phyloP scores from a whole-genome alignment of 2,797 vertebrate genomes.

The Spinus olivaceus region DNA sequence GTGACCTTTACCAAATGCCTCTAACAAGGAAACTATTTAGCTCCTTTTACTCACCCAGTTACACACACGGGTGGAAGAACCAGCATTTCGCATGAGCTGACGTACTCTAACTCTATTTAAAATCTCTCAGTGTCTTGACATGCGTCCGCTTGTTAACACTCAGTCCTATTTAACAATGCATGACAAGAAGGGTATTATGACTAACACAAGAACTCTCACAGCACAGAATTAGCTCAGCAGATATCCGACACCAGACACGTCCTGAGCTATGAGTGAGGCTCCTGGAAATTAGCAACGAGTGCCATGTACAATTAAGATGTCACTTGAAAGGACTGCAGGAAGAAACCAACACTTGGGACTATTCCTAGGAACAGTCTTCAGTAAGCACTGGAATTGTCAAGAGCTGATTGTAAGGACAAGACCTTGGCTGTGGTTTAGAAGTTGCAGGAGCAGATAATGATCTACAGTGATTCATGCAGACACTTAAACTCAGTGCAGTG shows the following conservation, averaged over 20 bases:
- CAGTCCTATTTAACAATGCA: neutral
- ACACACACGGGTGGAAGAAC: neutral
- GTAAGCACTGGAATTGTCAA: neutral
- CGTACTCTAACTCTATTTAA: neutral
- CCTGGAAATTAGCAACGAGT: neutral
- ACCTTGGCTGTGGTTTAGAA: neutral
- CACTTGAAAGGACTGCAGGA: neutral
- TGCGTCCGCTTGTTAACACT: neutral
- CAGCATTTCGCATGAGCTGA: neutral
- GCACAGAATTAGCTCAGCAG: neutral
- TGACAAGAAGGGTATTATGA: neutral
- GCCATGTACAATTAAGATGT: neutral
- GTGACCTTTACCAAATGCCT: conserved; percentile 43
- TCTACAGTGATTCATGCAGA: neutral
- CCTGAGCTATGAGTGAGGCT: neutral
- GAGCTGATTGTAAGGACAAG: neutral
- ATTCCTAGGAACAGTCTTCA: neutral
- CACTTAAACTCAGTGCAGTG: neutral
- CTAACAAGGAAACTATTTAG: conserved; percentile 57
- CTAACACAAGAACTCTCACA: neutral
- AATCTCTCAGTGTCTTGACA: neutral
- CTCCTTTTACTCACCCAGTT: neutral
- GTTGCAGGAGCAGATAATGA: neutral
- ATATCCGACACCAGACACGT: neutral
- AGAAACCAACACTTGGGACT: neutral